Base-by-base conservation (phyloP, 2,888 invertebrate genomes). In the Odontomyia ornata region DNA sequence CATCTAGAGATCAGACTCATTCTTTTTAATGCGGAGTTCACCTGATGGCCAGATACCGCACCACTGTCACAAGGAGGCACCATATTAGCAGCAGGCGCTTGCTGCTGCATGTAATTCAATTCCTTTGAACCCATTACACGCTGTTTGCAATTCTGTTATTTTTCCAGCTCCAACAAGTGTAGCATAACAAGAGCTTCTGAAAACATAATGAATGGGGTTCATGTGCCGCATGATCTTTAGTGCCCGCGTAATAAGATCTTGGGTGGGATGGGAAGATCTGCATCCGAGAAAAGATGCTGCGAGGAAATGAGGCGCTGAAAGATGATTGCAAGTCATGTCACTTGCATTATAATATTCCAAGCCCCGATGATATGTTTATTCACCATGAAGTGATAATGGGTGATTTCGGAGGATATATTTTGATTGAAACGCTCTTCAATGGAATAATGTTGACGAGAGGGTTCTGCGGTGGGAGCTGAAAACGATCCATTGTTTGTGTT, bases 351-450 rank as follows among this genome's bases (percentile, higher is more conserved):
- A 13, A 18, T 52, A 9, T 3, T 9, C 15, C 52, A 4, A 52
- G 25, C 2, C 23, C 9, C 15, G 65, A 43, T 36, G 43, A 65
- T 65, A 43, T 65, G 65, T 65, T 65, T 65, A 65, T 65, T 36
- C 65, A 43, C 13, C 1, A 65, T 43, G 43, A 65, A 36, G 65
- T 65, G 65, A 36, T 36, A 43, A 65, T 65, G 18, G 23, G 7
- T 60, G 7, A 18, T 18, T 52, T 52, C 18, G 52, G 52, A 4
- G 36, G 36, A 52, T n/a, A 18, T 52, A 52, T 52, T 52, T 52
- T 52, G 52, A 52, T 52, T 13, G 52, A 15, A 52, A 52, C 13
- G 5, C 52, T 52, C 52, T 52, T 18, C 52, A 15, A n/a, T 52
- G 52, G 13, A 52, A 43, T 43, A 43, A 43, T 13, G 13, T 43